phyloP scores from a whole-genome alignment of 1,140 invertebrate species.

The Cecropterus lyciades region DNA sequence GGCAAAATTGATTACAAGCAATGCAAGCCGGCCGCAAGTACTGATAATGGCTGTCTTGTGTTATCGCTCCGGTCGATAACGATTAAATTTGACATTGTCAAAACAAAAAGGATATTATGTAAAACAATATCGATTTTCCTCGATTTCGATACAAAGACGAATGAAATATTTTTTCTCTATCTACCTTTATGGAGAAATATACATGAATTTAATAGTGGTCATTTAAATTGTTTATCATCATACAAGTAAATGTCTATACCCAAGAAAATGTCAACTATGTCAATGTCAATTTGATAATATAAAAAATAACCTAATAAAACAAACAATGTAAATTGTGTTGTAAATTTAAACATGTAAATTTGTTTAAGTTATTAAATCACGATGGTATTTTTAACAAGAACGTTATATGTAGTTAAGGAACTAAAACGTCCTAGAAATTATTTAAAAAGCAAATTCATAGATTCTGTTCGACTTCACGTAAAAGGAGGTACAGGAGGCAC shows the following conservation, averaged over 20 bases:
- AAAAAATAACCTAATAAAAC: no score
- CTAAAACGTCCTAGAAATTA: conserved; percentile 66
- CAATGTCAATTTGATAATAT: no score
- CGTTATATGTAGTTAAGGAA: conserved; percentile 59
- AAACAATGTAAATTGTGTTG: no score
- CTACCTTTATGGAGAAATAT: no score
- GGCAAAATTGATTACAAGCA: not conserved
- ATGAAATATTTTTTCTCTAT: no score
- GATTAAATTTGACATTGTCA: not conserved
- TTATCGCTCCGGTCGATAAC: conserved; percentile 1
- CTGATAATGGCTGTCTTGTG: conserved; percentile 18
- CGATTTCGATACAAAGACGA: not conserved
- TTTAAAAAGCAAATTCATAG: conserved; percentile 87
- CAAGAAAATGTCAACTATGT: no score
- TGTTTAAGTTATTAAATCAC: conserved; percentile 18
- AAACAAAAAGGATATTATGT: not conserved
- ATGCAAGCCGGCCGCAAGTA: conserved; percentile 4
- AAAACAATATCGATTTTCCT: not conserved
- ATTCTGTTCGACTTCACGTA: conserved; percentile 89
- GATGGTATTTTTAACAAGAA: conserved; percentile 69
- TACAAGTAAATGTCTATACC: no score
- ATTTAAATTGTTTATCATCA: no score
- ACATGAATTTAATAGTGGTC: no score
- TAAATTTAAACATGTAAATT: not conserved
- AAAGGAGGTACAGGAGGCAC: conserved; percentile 90